Conservation (phyloP, 2,888 invertebrate species). For the Pomacea canaliculata region DNA sequence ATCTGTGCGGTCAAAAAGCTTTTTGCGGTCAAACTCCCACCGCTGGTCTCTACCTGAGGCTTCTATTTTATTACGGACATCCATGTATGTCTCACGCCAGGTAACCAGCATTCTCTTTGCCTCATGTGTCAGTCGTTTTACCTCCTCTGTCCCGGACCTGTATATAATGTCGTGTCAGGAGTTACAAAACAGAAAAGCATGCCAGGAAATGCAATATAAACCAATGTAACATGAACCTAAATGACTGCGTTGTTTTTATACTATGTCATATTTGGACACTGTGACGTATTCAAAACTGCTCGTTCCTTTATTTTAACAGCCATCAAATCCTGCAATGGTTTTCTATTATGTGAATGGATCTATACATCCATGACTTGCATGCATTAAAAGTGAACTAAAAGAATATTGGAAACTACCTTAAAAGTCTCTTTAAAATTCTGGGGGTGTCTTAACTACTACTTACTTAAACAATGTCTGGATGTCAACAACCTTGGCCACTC, state of each 20-base stretch:
- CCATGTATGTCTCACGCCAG: constrained; percentile 83
- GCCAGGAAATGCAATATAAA: too few species aligned
- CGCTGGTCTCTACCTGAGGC: constrained; percentile 84
- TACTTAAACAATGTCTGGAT: constrained; percentile 84
- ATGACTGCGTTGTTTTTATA: too few species aligned
- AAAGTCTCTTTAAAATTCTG: too few species aligned
- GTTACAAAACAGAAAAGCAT: not conserved
- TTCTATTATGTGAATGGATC: not conserved
- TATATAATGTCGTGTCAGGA: not conserved
- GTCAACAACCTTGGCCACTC: constrained; percentile 80
- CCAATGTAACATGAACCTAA: too few species aligned
- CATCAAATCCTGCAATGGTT: not conserved
- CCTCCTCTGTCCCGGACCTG: constrained; percentile 68
- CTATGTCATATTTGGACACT: too few species aligned
- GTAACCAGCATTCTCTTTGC: constrained; percentile 79
- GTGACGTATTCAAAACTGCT: too few species aligned
- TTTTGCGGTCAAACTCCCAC: constrained; percentile 91
- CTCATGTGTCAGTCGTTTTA: constrained; percentile 74
- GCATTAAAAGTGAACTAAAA: too few species aligned
- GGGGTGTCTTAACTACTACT: constrained; percentile 55
- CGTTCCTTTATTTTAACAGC: too few species aligned
- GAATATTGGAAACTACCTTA: too few species aligned
- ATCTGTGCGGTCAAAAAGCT: constrained; percentile 86
- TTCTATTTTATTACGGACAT: constrained; percentile 87
- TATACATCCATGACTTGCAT: not conserved